Conservation (phyloP, 2,888 invertebrate species). For the Scaptomyza polygonia region DNA sequence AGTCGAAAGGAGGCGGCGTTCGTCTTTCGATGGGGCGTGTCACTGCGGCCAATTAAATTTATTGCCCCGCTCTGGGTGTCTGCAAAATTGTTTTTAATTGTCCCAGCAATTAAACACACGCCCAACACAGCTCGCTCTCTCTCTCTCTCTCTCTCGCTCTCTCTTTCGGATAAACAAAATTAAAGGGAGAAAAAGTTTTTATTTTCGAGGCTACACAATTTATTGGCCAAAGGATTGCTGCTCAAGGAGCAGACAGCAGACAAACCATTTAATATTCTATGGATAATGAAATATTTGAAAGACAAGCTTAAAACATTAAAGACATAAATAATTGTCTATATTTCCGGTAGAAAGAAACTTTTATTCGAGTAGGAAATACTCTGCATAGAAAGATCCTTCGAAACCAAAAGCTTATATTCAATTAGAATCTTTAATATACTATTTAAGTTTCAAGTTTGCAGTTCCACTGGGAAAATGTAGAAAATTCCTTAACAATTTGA, state of each 20-base stretch:
- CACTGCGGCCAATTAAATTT: slow-evolving; percentile 74
- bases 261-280: slow-evolving; percentile 1
- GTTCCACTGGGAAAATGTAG: slow-evolving; percentile 1
- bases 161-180: slow-evolving; percentile 40
- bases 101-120: slow-evolving; percentile 76
- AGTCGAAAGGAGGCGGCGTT: slow-evolving; percentile 42
- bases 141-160: slow-evolving; percentile 7
- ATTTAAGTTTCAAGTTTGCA: neutral
- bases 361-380: neutral
- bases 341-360: neutral
- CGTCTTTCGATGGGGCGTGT: slow-evolving; percentile 61
- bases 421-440: neutral
- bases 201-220: slow-evolving; percentile 44
- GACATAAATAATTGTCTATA: neutral
- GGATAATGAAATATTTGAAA: neutral
- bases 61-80: slow-evolving; percentile 66
- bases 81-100: slow-evolving; percentile 78
- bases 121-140: slow-evolving; percentile 50
- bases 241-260: neutral
- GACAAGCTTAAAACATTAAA: neutral
- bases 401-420: neutral
- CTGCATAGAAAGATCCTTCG: neutral
- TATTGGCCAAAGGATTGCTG: slow-evolving; percentile 30
- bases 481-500: slow-evolving; percentile 11
- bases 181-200: slow-evolving; percentile 42